These are phyloP conservation scores for Drosophila hydei DNA, from an alignment of 1,140 invertebrate species.

Conservation along the genomic window DNA sequence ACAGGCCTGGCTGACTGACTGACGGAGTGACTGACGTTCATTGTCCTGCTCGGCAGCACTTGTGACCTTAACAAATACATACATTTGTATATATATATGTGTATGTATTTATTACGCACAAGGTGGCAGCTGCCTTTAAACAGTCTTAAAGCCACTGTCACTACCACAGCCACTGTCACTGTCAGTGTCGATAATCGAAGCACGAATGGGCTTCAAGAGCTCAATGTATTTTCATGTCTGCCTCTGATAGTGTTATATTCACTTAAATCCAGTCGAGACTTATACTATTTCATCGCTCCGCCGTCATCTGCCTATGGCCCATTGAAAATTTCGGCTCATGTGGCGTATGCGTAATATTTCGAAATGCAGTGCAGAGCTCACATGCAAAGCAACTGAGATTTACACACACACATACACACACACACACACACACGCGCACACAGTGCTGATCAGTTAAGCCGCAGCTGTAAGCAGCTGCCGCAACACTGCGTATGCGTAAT, in stretches of 20 bases:
- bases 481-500: slow-evolving; percentile 67
- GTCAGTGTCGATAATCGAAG: too few species aligned
- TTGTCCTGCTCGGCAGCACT: background rate
- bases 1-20: background rate
- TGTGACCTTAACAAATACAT: slow-evolving; percentile 7
- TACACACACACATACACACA: slow-evolving; percentile 9
- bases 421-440: background rate
- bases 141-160: background rate
- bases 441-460: too few species aligned
- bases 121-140: background rate
- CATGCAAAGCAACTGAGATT: background rate
- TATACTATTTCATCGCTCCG: too few species aligned
- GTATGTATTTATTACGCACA: slow-evolving; percentile 1
- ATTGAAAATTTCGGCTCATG: slow-evolving; percentile 34
- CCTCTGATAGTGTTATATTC: too few species aligned
- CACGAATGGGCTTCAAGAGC: background rate
- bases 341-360: slow-evolving; percentile 61
- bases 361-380: slow-evolving; percentile 11
- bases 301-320: slow-evolving; percentile 8
- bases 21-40: background rate
- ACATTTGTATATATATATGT: background rate
- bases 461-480: background rate
- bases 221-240: background rate
- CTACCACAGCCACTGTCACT: too few species aligned
- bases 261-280: too few species aligned